Conservation (phyloP, 2,888 invertebrate genomes). For the Sinodicranocentrus sp. region DNA sequence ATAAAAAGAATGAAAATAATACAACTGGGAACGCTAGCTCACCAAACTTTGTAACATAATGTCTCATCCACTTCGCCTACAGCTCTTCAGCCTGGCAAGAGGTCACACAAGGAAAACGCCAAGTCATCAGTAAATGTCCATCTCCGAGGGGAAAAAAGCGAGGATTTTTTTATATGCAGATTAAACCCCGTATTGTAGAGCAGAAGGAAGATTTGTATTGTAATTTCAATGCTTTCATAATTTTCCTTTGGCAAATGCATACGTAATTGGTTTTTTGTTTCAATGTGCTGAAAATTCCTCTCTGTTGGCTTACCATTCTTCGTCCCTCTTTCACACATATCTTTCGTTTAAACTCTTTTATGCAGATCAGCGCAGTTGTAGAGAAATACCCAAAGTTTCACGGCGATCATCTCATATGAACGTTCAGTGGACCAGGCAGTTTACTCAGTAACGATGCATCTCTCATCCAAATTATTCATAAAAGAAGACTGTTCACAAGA, state of each 20-base stretch:
- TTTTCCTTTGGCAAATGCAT: slow-evolving; percentile 64
- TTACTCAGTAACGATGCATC: slow-evolving; percentile 15
- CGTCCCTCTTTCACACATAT: not conserved
- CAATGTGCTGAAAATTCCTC: slow-evolving; percentile 23
- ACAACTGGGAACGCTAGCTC: not conserved
- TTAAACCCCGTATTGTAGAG: slow-evolving; percentile 10
- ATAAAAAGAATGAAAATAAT: not conserved
- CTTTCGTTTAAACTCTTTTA: not conserved
- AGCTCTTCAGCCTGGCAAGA: slow-evolving; percentile 11
- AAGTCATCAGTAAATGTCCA: slow-evolving; percentile 50
- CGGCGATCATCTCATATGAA: not conserved
- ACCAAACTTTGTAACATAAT: not conserved
- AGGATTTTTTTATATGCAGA: slow-evolving; percentile 9
- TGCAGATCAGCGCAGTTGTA: slow-evolving; percentile 15
- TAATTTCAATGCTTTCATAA: slow-evolving; percentile 36
- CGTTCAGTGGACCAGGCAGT: not conserved
- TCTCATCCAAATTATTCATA: slow-evolving; percentile 29
- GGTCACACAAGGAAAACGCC: slow-evolving; percentile 49
- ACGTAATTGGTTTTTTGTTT: slow-evolving; percentile 61
- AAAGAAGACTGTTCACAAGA: slow-evolving; percentile 38
- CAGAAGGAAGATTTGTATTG: slow-evolving; percentile 7
- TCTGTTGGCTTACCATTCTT: slow-evolving; percentile 11
- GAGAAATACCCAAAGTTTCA: not conserved
- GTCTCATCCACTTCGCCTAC: slow-evolving; percentile 7
- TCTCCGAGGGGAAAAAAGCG: slow-evolving; percentile 10